Conservation (phyloP, 2,113 vertebrate genomes). For the Heterochromis multidens region DNA sequence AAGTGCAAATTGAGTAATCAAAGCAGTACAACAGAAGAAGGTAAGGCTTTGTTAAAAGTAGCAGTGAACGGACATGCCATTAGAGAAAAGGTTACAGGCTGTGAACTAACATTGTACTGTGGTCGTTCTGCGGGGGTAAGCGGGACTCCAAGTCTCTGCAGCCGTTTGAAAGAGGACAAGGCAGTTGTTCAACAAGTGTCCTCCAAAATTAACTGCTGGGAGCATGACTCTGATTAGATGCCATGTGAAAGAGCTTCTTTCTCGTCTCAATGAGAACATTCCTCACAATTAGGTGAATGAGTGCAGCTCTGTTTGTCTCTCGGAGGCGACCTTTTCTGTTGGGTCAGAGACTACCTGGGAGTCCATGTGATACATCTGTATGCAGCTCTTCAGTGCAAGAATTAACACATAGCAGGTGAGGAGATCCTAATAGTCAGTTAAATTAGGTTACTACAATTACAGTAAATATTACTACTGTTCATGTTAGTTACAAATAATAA, state of each 20-base stretch:
- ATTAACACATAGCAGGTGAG: conserved; percentile 25
- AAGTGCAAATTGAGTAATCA: background rate
- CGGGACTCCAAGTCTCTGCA: conserved; percentile 24
- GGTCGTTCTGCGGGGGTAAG: conserved; percentile 5
- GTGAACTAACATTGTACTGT: conserved; percentile 40
- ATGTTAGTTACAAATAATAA: background rate
- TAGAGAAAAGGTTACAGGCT: conserved; percentile 16
- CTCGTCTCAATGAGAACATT: conserved; percentile 74
- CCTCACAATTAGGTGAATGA: conserved; percentile 70
- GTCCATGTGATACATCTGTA: conserved; percentile 33
- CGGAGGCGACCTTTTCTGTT: conserved; percentile 49
- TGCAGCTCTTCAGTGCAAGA: background rate
- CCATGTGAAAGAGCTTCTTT: conserved; percentile 75
- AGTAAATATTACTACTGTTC: background rate
- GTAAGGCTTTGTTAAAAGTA: conserved; percentile 1
- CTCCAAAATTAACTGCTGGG: conserved; percentile 58
- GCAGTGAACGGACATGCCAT: conserved; percentile 4
- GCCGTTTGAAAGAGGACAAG: conserved; percentile 65
- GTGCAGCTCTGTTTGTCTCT: conserved; percentile 67
- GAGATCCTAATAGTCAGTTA: background rate
- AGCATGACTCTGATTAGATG: conserved; percentile 78
- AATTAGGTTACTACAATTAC: background rate
- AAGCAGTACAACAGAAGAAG: background rate
- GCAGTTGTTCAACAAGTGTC: conserved; percentile 72
- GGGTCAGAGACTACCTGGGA: conserved; percentile 64